Percentiles rank a stretch among this genome's conserved stretches.
Evolutionary conservation across 2,888 invertebrate species (phyloP).

Genomic region (Pteria penguin): DNA sequence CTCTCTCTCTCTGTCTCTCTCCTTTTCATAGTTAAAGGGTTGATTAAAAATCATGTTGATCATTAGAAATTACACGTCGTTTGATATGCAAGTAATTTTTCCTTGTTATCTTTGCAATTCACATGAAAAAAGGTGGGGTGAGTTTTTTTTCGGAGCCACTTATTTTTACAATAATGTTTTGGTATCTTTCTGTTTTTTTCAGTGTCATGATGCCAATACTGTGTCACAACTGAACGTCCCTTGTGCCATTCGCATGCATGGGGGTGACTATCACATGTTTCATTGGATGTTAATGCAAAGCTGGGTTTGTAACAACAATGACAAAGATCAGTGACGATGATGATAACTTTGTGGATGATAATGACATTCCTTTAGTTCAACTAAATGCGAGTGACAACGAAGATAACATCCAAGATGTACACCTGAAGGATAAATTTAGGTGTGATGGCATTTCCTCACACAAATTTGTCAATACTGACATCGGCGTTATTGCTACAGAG

Average conservation of each 20-base stretch:
- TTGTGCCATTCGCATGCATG: neutral
- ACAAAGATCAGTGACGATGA: neutral
- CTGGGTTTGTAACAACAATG: neutral
- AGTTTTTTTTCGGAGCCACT: too few relatives aligned
- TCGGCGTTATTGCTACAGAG: neutral
- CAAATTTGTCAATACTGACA: neutral
- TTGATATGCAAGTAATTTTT: neutral
- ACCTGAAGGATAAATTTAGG: neutral
- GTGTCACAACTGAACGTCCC: neutral
- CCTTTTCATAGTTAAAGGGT: neutral
- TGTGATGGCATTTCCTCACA: neutral
- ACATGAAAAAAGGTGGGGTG: too few relatives aligned
- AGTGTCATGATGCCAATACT: neutral
- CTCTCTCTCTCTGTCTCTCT: neutral
- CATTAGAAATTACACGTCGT: neutral
- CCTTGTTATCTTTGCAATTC: too few relatives aligned
- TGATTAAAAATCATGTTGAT: neutral
- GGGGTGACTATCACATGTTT: neutral
- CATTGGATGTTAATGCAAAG: neutral
- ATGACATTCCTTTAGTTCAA: neutral
- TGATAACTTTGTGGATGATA: neutral
- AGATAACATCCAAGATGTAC: neutral
- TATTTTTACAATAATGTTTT: too few relatives aligned
- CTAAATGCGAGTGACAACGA: neutral
- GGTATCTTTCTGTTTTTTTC: neutral